Conservation (phyloP, 2,888 invertebrate species). For the Lepidonotus clava region DNA sequence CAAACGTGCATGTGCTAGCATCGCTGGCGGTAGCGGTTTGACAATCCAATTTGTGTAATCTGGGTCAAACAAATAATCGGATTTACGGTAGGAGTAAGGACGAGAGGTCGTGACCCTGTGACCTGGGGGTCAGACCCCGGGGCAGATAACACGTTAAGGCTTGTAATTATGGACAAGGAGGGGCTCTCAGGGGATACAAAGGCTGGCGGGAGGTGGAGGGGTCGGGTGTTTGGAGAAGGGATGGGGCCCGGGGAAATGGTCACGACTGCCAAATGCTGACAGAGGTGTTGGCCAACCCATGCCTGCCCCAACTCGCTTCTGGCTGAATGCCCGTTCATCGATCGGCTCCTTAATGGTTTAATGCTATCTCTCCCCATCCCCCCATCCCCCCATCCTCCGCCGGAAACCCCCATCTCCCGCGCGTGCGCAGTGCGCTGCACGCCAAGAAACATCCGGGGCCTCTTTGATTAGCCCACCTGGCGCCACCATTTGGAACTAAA, state of each 20-base stretch:
- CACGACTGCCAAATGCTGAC: not conserved
- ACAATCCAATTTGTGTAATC: no score
- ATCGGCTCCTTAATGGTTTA: constrained; percentile 13
- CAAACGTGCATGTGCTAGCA: no score
- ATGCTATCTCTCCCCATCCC: not conserved
- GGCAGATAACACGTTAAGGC: not conserved
- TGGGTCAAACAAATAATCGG: no score
- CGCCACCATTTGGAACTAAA: no score
- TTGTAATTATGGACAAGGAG: constrained; percentile 19
- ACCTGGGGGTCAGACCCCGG: not conserved
- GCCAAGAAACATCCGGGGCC: not conserved
- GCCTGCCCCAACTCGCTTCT: not conserved
- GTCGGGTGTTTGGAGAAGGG: not conserved
- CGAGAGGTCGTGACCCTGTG: not conserved
- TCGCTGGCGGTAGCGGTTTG: no score
- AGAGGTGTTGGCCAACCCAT: not conserved
- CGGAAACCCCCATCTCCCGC: not conserved
- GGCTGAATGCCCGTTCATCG: constrained; percentile 15
- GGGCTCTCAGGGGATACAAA: not conserved
- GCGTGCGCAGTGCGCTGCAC: not conserved
- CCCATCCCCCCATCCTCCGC: not conserved
- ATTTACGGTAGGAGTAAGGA: not conserved
- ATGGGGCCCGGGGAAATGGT: not conserved
- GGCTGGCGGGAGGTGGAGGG: not conserved
- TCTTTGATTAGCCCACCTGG: not conserved